Evolutionary conservation across 2,113 vertebrate genomes (phyloP).

Genomic region (Girardinichthys multiradiatus): DNA sequence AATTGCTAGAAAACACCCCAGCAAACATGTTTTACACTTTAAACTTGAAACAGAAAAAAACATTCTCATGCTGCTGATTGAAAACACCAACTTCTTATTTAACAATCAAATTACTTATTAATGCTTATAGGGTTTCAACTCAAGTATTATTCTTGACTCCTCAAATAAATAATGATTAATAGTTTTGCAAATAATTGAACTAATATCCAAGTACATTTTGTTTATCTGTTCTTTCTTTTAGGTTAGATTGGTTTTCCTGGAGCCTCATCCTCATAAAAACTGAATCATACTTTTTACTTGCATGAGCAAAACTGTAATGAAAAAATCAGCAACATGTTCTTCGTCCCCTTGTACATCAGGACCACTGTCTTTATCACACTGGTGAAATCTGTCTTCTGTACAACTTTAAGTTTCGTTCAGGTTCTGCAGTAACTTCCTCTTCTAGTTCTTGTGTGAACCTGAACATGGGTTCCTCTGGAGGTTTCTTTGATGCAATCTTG

Average conservation of each 20-base stretch:
- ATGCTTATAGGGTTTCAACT: not conserved
- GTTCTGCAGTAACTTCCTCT: slow-evolving; percentile 34
- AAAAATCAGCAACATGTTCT: not conserved
- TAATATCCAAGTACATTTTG: not conserved
- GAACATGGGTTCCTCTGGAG: not conserved
- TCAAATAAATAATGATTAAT: not conserved
- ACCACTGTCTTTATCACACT: not conserved
- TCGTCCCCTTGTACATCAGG: not conserved
- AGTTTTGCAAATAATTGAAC: no score
- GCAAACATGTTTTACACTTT: no score
- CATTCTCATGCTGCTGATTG: no score
- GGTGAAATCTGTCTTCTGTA: slow-evolving; percentile 29
- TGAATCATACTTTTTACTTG: not conserved
- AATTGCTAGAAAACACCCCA: no score
- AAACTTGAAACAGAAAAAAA: no score
- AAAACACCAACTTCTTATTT: no score
- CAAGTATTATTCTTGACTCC: not conserved
- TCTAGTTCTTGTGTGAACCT: slow-evolving; percentile 38
- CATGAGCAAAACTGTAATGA: not conserved
- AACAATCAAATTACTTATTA: not conserved
- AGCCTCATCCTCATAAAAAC: not conserved
- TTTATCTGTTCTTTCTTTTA: not conserved
- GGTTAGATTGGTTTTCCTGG: not conserved
- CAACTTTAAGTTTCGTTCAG: slow-evolving; percentile 10
- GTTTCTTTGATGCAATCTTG: slow-evolving; percentile 15